phyloP scores from a whole-genome alignment of 2,113 vertebrate species.

The Phylloscopus trochilus region DNA sequence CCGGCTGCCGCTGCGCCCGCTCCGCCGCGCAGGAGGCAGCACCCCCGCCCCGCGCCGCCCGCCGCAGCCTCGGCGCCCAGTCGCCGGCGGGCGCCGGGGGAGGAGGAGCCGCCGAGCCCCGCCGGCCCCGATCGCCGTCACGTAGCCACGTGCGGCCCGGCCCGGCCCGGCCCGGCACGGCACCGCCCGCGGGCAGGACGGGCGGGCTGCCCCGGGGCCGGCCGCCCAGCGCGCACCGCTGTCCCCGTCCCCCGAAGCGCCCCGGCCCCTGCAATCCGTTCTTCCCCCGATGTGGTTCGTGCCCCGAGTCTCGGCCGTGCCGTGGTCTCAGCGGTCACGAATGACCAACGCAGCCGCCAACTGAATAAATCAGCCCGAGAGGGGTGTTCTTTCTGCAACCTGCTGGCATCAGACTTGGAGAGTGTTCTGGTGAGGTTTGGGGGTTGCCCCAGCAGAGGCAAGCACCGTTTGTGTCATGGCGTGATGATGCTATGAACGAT shows the following conservation, averaged over 20 bases:
- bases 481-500: rapidly evolving
- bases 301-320: neutral
- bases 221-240: neutral
- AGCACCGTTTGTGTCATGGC: rapidly evolving
- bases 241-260: neutral
- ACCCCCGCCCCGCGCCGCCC: too few relatives aligned
- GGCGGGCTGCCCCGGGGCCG: neutral
- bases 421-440: neutral
- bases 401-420: neutral
- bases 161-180: neutral
- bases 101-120: neutral
- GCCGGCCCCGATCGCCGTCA: conserved; percentile 88
- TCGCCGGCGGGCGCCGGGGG: too few relatives aligned
- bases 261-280: neutral
- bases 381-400: neutral
- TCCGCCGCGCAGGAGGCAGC: too few relatives aligned
- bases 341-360: neutral
- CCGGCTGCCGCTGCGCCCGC: too few relatives aligned
- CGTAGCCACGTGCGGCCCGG: conserved; percentile 87
- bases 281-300: neutral
- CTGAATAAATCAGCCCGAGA: neutral
- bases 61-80: too few relatives aligned
- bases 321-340: neutral
- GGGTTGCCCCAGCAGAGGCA: neutral
- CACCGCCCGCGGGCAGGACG: neutral